Evolutionary conservation across 2,888 invertebrate species (phyloP), one percentile per base, ranked within the genome.

Genomic region (Cremastobaeus sp.): DNA sequence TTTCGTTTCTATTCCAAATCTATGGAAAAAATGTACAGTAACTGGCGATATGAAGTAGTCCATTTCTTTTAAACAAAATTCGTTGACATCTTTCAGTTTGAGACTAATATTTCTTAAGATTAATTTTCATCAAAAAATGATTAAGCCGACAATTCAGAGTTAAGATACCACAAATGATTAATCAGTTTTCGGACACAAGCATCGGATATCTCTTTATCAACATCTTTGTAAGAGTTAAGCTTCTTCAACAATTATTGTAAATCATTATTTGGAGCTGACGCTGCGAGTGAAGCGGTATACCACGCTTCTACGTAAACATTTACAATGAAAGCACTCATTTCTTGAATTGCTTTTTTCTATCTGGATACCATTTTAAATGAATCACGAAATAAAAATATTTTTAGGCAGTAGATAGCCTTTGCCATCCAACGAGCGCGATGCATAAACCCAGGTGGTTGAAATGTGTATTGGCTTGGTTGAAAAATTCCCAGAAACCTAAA

Each of bases 141-240:
- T 25, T 25, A 45, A 12, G 45, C 45, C 1, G 25, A 6, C 2
- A 12, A 5, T 37, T 54, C 39, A 20, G 54, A 15, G 12, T 18
- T 54, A 2, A 54, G n/a, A 11, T 54, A 54, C 39, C 54, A 54
- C 21, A 54, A 54, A 54, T 54, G 54, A 21, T 54, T 54, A 3
- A 2, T 17, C 9, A 54, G 9, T 54, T 54, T 39, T 20, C 14
- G 32, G 1, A 50, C 15, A 11, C n/a, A 15, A 1, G 9, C 20
- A 4, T 30, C 5, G 11, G 35, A 50, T 14, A 32, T 52, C 1
- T 37, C 52, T 52, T 52, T 28, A 15, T 47, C 47, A 30, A 47
- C n/a, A 3, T 2, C 11, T 15, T 47, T 6, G 17, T 47, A 47
- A 14, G 3, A 1, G 17, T 15, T 1, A 47, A 47, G 47, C 30